Conservation (phyloP, 1,140 invertebrate genomes). For the Drepana arcuata region DNA sequence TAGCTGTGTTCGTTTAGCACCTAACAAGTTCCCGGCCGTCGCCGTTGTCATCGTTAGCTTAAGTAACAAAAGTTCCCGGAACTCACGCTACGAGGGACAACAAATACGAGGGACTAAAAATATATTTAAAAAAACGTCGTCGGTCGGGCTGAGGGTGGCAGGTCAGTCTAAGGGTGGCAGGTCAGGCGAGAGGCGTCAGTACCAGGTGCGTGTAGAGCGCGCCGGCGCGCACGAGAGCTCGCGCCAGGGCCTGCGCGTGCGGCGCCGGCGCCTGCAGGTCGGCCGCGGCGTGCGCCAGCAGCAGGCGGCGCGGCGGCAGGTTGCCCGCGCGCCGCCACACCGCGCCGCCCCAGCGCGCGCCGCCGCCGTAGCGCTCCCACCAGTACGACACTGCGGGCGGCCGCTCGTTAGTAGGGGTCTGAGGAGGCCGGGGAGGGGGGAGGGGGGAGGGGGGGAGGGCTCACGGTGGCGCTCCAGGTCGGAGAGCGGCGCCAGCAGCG, state of each 20-base stretch:
- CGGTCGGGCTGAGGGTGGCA: too few relatives aligned
- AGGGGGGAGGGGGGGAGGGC: slow-evolving; percentile 16
- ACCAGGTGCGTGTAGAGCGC: slow-evolving; percentile 87
- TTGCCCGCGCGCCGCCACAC: slow-evolving; percentile 80
- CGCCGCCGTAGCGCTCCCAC: slow-evolving; percentile 87
- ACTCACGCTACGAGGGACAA: too few relatives aligned
- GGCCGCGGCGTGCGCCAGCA: slow-evolving; percentile 84
- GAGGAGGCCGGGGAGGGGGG: not conserved
- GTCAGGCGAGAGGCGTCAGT: slow-evolving; percentile 5
- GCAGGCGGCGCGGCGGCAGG: slow-evolving; percentile 70
- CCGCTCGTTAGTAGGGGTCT: not conserved
- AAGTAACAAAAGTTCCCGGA: too few relatives aligned
- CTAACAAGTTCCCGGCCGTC: too few relatives aligned
- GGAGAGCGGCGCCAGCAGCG: slow-evolving; percentile 86
- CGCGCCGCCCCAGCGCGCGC: slow-evolving; percentile 80
- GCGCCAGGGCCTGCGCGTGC: slow-evolving; percentile 86
- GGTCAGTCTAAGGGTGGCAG: too few relatives aligned
- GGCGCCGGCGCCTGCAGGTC: slow-evolving; percentile 88
- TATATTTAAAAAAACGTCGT: too few relatives aligned
- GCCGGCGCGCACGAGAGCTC: slow-evolving; percentile 79
- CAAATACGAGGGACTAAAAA: too few relatives aligned
- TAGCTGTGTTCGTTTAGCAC: too few relatives aligned
- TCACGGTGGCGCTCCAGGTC: slow-evolving; percentile 87
- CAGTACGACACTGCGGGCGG: slow-evolving; percentile 82
- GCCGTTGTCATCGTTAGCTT: too few relatives aligned